Base-by-base conservation (phyloP, 2,113 vertebrate species). In the Seriola dumerili region DNA sequence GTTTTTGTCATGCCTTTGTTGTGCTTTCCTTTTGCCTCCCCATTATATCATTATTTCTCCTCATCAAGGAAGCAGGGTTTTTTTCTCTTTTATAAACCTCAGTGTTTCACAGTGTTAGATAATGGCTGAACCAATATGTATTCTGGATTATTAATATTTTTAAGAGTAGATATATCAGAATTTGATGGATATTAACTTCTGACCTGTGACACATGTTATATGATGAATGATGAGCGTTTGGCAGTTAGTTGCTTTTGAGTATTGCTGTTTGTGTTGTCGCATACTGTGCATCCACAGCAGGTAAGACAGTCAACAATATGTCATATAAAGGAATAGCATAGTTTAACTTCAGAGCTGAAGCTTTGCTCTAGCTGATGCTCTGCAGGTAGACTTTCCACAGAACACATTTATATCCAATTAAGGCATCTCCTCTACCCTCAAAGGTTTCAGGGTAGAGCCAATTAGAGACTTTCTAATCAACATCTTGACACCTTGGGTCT, bases 391-490 rank as follows among this genome's bases (percentile, higher is more conserved):
- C 46, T 12, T 11, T 69, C 78, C 44, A 72, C 32, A 72, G 61
- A 72, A 72, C 68, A 61, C 75, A 61, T 92, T 92, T 80, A 80
- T 82, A 80, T 79, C 83, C 87, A 90, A 93, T 91, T 91, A 91
- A 78, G 76, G 42, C 61, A 73, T 86, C 72, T 76, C 77, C 57
- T 85, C 57, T 79, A n/a, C 82, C 72, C 86, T 90, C 79, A 91
- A 87, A 93, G 90, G 58, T 87, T 83, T 88, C 78, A 81, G 63
- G 83, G 59, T 80, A 85, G 80, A 89, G 86, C 91, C 91, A 94
- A 92, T 93, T 93, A 92, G 84, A 84, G 76, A 83, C 79, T 81
- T 88, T 90, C 76, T 90, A 92, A 94, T 94, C 92, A 94, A 81
- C 85, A 66, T 80, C 90, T 89, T 93, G 91, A 93, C 92, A 92